Base-by-base conservation (phyloP, 1,140 invertebrate species). In the Thaumetopoea pityocampa region DNA sequence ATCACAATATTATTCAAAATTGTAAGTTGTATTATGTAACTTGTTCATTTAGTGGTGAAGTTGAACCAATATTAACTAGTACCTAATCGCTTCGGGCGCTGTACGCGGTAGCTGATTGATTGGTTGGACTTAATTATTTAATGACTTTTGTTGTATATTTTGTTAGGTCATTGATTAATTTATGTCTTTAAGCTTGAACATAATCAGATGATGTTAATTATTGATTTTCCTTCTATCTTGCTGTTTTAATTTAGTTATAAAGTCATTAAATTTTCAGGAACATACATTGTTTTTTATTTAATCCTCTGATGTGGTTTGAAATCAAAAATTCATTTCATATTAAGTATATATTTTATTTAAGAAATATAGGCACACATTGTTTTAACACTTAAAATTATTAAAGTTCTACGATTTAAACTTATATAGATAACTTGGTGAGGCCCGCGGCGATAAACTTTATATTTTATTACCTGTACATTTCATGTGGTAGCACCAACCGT, bases 221-320 rank as follows among this genome's bases (percentile, higher is more conserved):
- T 69, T 76, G 58, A 68, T 78, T 77, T 79, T 81, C 77, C 67
- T 83, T 81, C 64, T 81, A 79, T 79, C 72, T 81, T 77, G 77
- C 80, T 84, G 80, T 84, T 84, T 84, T 84, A 84, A 84, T 84
- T 84, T 84, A 84, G 77, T 84, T 83, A 83, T 84, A 84, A 84
- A 84, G 80, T 84, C 80, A 84, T 81, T 81, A 84, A 84, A 84
- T 81, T 83, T 81, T 78, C 80, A 81, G 64, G 77, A 83, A 84
- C 67, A 74, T 70, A 58, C 22, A 51, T 9, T 43, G 33, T 55
- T 59, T 52, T 60, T 52, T 17, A 63, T 62, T 50, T 48, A 22
- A 23, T 23, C 9, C 20, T 23, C 7, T 9, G 9, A 23, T 7
- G 20, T 8, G 9, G 9, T n/a, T 2, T 38, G 20, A 6, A 14